Percentiles rank a stretch among this genome's conserved stretches.
These are phyloP conservation scores for Alces alces DNA, from an alignment of 2,113 vertebrate species.

Conservation along the genomic window DNA sequence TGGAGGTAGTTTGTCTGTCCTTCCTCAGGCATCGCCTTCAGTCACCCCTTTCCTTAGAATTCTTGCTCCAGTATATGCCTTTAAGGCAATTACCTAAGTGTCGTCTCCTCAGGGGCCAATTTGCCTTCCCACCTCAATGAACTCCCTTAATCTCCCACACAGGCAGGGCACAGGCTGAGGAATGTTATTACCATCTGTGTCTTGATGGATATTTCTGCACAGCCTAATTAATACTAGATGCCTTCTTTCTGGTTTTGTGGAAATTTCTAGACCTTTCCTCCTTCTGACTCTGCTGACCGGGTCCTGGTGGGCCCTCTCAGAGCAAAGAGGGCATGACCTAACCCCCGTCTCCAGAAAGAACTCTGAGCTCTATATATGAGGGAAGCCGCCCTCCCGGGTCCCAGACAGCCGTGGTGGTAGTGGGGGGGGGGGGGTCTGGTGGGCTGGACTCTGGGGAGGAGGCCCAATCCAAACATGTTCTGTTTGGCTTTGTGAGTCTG, in stretches of 20 bases:
- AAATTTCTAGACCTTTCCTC: conserved; percentile 21
- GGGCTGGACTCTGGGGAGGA: conserved; percentile 1
- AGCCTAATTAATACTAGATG: background rate
- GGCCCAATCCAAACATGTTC: conserved; percentile 47
- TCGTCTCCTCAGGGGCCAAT: conserved; percentile 49
- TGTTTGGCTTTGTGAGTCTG: conserved; percentile 46
- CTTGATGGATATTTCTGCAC: conserved; percentile 28
- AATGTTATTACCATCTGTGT: background rate
- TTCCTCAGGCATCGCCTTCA: background rate
- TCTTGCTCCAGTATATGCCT: background rate
- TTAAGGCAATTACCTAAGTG: conserved; percentile 52
- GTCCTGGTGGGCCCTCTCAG: background rate
- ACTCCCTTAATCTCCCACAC: background rate
- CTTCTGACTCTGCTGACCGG: background rate
- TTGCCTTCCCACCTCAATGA: conserved; percentile 45
- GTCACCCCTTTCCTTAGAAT: conserved; percentile 27
- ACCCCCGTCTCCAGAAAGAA: background rate
- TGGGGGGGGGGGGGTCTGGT: background rate
- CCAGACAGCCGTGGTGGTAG: background rate
- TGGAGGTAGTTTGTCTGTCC: background rate
- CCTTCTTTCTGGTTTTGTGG: conserved; percentile 6
- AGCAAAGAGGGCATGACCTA: background rate
- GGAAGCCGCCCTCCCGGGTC: background rate
- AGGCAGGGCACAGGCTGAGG: background rate
- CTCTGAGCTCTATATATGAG: conserved; percentile 41